Evolutionary conservation across 2,888 invertebrate species (phyloP), one percentile per base, ranked within the genome.

Genomic region (Trichopria drosophilae): DNA sequence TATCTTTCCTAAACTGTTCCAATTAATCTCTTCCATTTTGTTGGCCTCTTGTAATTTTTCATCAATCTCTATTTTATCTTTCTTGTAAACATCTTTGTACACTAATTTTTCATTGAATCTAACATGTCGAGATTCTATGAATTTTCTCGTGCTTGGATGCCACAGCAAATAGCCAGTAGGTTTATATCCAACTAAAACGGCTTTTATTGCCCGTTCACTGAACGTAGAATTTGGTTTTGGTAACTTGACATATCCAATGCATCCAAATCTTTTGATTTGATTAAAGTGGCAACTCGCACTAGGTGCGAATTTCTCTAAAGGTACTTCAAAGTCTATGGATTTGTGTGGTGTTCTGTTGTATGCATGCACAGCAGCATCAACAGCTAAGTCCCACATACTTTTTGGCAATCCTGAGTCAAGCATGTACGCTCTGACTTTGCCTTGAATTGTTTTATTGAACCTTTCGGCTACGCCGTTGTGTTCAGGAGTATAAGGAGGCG

Each of bases 121-220:
- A 3, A 48, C 48, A 42, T 40, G 28, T 49, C 51, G 24, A 20
- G 52, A 23, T 12, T 44, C 41, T 16, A 52, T 9, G 13, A 46
- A 45, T 41, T 40, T 36, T 26, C 41, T 24, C 4, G 42, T 22
- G 10, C 5, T 24, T 24, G 59, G 59, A 7, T 58, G 46, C 57
- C 57, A 59, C 7, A 53, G n/a, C 9, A 57, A 23, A 42, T 60
- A 59, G 4, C 57, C 59, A 3, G 53, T 57, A 20, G 24, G 9
- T 26, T 54, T 46, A 20, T 50, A 49, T 16, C 28, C n/a, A n/a
- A n/a, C n/a, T n/a, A n/a, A n/a, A n/a, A n/a, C n/a, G n/a, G n/a
- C n/a, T n/a, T n/a, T n/a, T n/a, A n/a, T n/a, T n/a, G n/a, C n/a
- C n/a, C n/a, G n/a, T n/a, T n/a, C n/a, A n/a, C 34, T 34, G 34